These are phyloP conservation scores for Leuciscus idus DNA, from an alignment of 2,113 vertebrate genomes.

Conservation along the genomic window DNA sequence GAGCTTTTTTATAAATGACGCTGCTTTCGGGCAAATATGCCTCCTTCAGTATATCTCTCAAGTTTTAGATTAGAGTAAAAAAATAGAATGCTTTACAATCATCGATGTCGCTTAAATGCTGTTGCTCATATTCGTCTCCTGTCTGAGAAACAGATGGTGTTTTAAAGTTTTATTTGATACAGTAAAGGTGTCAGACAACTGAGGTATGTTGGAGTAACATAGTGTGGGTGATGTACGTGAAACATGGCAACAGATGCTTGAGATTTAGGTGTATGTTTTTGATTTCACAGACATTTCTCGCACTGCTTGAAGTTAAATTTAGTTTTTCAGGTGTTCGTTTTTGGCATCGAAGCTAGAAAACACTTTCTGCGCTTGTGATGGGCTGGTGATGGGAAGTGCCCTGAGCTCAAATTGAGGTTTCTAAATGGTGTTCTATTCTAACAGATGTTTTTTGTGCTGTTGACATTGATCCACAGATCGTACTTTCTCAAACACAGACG, in stretches of 20 bases:
- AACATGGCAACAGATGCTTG: slow-evolving; percentile 1
- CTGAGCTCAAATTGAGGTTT: not conserved
- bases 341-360: not conserved
- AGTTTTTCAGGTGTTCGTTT: not conserved
- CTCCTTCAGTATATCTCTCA: not conserved
- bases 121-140: not conserved
- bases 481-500: not conserved
- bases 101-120: slow-evolving; percentile 5
- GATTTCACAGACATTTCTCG: not conserved
- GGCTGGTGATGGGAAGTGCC: not conserved
- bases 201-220: not conserved
- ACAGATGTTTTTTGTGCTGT: not conserved
- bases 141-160: slow-evolving; percentile 25
- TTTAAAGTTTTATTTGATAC: slow-evolving; percentile 15
- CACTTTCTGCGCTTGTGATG: not conserved
- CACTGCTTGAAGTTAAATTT: not conserved
- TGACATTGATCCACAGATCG: not conserved
- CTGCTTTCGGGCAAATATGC: not conserved
- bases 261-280: not conserved
- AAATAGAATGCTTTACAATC: not conserved
- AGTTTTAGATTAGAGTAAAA: not conserved
- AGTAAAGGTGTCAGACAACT: slow-evolving; percentile 7
- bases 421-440: slow-evolving; percentile 15
- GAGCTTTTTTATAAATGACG: not conserved
- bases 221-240: not conserved